Base-by-base conservation (phyloP, 2,888 invertebrate species). In the Micoletzkya japonica region DNA sequence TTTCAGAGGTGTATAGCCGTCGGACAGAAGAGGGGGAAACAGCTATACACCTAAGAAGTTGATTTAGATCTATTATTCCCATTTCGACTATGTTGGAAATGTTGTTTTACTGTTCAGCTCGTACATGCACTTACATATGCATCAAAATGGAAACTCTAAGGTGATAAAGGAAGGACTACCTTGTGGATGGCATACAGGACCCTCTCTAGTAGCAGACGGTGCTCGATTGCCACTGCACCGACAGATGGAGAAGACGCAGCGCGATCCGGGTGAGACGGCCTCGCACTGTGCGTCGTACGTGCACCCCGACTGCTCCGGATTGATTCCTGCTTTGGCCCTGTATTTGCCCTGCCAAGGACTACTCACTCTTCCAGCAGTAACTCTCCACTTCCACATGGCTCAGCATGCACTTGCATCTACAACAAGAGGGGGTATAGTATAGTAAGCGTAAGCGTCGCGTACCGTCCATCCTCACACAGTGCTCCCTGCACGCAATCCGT, bases 251-350 rank as follows among this genome's bases (percentile, higher is more conserved):
- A 68, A 61, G 32, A 63, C 49, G 30, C 77, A 76, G 4, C 57
- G 56, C 10, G 73, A 60, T 49, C 72, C 74, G 2, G 82, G 82
- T 77, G 80, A 82, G n/a, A 82, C 80, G 2, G 77, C 77, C 24
- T 76, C 79, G 56, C 83, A 83, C 68, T 83, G 83, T 26, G 73
- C 78, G 56, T 80, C 79, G 72, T 80, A 77, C 2, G 76, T 77
- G 67, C 82, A 82, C 1, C 83, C 81, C n/a, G 74, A 73, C 30
- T 76, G 74, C 28, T 80, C 82, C 14, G 82, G 82, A 26, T 75
- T 74, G 4, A 82, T 69, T 71, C 78, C 82, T 82, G 70, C n/a
- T 73, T 56, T 56, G 14, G 24, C 28, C 10, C 3, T 37, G 14
- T 59, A 14, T 2, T 6, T 1, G 24, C 2, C 1, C 2, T 30